Evolutionary conservation across 2,888 invertebrate species (phyloP).

Genomic region (Calameuta pallipes): DNA sequence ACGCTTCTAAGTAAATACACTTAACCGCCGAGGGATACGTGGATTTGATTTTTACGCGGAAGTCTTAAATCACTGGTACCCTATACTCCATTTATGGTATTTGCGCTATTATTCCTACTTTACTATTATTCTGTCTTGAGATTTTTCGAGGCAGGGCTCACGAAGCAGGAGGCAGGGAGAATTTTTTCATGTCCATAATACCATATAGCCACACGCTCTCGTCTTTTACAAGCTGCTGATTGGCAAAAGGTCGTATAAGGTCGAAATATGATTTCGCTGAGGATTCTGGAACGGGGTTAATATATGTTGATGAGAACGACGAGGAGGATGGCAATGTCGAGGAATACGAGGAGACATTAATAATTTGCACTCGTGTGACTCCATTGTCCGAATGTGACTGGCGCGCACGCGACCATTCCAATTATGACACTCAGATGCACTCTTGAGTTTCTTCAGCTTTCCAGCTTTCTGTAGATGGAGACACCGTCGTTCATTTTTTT

Average conservation of each 20-base stretch:
- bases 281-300: background rate
- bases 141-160: too few species aligned
- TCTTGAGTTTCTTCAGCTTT: slow-evolving; percentile 7
- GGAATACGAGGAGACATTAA: slow-evolving; percentile 32
- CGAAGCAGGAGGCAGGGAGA: background rate
- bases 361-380: slow-evolving; percentile 63
- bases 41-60: too few species aligned
- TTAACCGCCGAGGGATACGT: background rate
- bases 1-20: slow-evolving; percentile 26
- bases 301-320: slow-evolving; percentile 14
- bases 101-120: background rate
- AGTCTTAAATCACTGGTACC: background rate
- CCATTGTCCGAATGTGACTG: slow-evolving; percentile 55
- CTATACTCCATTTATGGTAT: background rate
- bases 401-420: slow-evolving; percentile 63
- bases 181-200: background rate
- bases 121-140: too few species aligned
- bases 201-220: background rate
- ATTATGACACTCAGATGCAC: slow-evolving; percentile 46
- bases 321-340: slow-evolving; percentile 43
- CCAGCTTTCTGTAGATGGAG: slow-evolving; percentile 16
- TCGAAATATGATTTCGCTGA: background rate
- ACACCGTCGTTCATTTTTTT: slow-evolving; percentile 16
- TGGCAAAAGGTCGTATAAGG: background rate
- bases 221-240: background rate